Evolutionary conservation across 1,140 invertebrate genomes (phyloP), one percentile per base, ranked within the genome.

Genomic region (Drosophila subobscura): DNA sequence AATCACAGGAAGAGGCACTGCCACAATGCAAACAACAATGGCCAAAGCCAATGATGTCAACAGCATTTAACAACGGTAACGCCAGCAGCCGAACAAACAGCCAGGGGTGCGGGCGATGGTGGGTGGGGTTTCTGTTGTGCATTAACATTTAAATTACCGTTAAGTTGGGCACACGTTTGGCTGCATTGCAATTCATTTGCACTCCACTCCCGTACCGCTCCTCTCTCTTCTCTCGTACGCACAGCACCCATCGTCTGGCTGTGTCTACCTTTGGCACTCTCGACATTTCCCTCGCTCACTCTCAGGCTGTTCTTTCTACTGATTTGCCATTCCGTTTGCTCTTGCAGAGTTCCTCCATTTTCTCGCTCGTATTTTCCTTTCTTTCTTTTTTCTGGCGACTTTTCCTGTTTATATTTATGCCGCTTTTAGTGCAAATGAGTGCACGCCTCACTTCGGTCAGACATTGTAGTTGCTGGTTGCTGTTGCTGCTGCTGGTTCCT

Each of bases 381-480:
- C 25, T 7, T 37, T 50, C n/a, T 44, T 49, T 68, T 68, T 60
- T 76, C 42, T 46, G 55, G 46, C 27, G 37, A 59, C 44, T 45
- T 60, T 51, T 68, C 51, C 77, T 58, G 79, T 74, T 75, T 84
- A 77, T 84, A 79, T 84, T 84, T 84, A 84, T 84, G 79, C 79
- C 71, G 79, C 79, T 84, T 84, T 84, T 79, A 84, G 79, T 72
- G 72, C 47, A 76, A 84, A 83, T 83, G 75, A 78, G 79, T 73
- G 68, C 66, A 59, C 56, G 75, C 53, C 55, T 74, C 42, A 67
- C 70, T 74, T 78, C 56, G 61, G 79, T 66, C 79, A 74, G 79
- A 83, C 79, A 74, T 83, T 81, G 73, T 77, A 68, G 79, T 76
- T 51, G 47, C 25, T 47, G 5, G 12, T 20, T 5, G 44, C 16